phyloP scores from a whole-genome alignment of 2,113 vertebrate species.

The Hemiscyllium ocellatum region DNA sequence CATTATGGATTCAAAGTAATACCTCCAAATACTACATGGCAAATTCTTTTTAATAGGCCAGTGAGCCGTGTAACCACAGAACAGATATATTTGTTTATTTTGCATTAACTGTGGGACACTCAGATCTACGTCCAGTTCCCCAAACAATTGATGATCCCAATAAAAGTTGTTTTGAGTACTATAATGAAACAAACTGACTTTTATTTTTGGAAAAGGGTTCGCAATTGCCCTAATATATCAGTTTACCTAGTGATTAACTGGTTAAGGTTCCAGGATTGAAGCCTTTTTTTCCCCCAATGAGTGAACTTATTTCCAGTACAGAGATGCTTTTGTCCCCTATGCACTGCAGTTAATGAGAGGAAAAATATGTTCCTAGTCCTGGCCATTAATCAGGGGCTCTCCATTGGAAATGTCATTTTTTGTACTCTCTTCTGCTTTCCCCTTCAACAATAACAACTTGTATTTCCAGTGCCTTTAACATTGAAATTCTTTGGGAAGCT shows the following conservation, averaged over 20 bases:
- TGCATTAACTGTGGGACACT: not conserved
- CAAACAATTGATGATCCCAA: not conserved
- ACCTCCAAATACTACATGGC: not conserved
- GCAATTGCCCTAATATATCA: not conserved
- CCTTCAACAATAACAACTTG: not conserved
- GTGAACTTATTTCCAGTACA: not conserved
- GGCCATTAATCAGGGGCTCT: not conserved
- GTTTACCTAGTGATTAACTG: not conserved
- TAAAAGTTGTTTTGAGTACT: not conserved
- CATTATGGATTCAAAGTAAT: not conserved
- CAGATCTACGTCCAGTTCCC: not conserved
- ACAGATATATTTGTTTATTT: not conserved
- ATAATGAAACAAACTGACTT: not conserved
- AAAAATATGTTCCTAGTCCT: not conserved
- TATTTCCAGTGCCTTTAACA: not conserved
- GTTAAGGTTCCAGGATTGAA: not conserved
- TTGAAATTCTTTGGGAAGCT: not conserved
- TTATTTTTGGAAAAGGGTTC: not conserved
- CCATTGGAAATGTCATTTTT: not conserved
- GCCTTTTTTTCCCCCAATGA: not conserved
- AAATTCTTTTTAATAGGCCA: not conserved
- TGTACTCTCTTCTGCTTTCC: not conserved
- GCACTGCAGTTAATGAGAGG: not conserved
- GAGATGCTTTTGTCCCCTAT: not conserved
- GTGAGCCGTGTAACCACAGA: not conserved